A percentile compares a stretch with the other conserved stretches of the same genome.
Conservation (phyloP, 2,888 invertebrate genomes). For the Adelphocoris suturalis region DNA sequence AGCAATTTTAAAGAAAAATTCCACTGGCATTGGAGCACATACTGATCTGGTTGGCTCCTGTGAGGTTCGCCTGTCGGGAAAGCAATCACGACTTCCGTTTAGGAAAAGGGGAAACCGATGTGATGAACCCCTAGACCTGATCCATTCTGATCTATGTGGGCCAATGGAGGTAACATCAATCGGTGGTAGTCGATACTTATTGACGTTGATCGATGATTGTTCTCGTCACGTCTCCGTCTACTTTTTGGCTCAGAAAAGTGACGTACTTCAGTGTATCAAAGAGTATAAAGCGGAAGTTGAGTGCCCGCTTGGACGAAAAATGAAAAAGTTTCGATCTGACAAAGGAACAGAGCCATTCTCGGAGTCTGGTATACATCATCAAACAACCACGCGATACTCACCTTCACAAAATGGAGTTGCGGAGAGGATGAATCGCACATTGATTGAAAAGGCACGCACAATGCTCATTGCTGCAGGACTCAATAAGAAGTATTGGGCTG, state of each 20-base stretch:
- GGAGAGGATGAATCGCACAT: conserved; percentile 68
- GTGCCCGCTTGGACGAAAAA: neutral
- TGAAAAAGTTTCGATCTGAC: conserved; percentile 33
- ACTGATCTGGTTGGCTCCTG: too few species aligned
- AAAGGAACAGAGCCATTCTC: conserved; percentile 44
- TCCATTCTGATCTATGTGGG: conserved; percentile 45
- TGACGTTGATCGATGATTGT: conserved; percentile 56
- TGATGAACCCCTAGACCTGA: too few species aligned
- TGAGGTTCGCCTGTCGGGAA: too few species aligned
- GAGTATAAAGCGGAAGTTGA: conserved; percentile 3
- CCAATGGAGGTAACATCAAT: conserved; percentile 52
- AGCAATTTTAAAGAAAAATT: too few species aligned
- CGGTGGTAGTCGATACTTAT: conserved; percentile 41
- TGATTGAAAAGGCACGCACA: conserved; percentile 20
- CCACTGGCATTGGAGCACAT: too few species aligned
- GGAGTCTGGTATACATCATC: conserved; percentile 72
- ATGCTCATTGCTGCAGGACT: conserved; percentile 53
- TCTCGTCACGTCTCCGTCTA: conserved; percentile 50
- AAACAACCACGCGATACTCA: conserved; percentile 70
- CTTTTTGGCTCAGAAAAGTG: conserved; percentile 15
- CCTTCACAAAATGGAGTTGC: conserved; percentile 73
- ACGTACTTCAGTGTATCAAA: neutral
- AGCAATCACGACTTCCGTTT: too few species aligned
- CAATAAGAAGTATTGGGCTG: conserved; percentile 51
- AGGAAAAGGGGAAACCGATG: too few species aligned